Evolutionary conservation across 2,888 invertebrate species (phyloP).

Genomic region (Cancer borealis): DNA sequence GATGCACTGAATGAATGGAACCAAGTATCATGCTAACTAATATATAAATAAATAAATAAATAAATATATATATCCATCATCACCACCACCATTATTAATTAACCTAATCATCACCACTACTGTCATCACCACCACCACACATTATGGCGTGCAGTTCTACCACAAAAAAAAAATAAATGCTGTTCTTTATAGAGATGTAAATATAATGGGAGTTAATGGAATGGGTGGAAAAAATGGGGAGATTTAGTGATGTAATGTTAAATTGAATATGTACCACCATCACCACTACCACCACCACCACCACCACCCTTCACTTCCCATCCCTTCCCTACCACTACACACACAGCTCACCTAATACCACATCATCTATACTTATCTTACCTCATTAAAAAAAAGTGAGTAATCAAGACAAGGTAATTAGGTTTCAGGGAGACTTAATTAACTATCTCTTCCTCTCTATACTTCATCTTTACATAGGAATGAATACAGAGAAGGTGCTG

Average conservation of each 20-base stretch:
- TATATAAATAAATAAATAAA: too few relatives aligned
- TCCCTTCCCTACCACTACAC: too few relatives aligned
- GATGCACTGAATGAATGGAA: neutral
- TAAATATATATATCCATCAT: neutral
- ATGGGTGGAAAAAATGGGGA: neutral
- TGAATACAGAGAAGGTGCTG: too few relatives aligned
- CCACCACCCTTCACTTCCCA: too few relatives aligned
- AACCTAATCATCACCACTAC: neutral
- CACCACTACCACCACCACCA: neutral
- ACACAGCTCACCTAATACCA: too few relatives aligned
- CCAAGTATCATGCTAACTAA: neutral
- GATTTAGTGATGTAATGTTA: neutral
- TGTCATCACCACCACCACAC: neutral
- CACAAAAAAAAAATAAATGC: neutral
- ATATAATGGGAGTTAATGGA: neutral
- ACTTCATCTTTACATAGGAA: too few relatives aligned
- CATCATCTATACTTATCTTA: too few relatives aligned
- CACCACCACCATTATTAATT: neutral
- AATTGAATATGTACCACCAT: neutral
- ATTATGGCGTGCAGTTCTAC: neutral
- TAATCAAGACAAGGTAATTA: too few relatives aligned
- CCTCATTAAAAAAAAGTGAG: too few relatives aligned
- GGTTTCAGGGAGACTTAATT: too few relatives aligned
- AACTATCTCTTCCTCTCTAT: too few relatives aligned
- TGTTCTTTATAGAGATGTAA: neutral